Evolutionary conservation across 2,888 invertebrate species (phyloP).

Genomic region (Rutpela maculata): DNA sequence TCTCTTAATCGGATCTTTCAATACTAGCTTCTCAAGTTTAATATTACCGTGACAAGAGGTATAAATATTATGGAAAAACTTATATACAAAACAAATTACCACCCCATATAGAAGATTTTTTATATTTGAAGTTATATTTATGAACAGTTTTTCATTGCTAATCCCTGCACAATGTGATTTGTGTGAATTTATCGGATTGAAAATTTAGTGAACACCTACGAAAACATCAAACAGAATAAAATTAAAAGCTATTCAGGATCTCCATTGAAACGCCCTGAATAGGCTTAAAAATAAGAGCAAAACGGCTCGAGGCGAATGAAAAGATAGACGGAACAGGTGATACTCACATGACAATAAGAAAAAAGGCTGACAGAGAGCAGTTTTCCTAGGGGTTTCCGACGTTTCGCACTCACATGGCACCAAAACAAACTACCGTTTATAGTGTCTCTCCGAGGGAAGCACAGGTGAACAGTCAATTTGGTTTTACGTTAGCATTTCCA

Average conservation of each 20-base stretch:
- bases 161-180: neutral
- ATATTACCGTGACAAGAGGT: too few species aligned
- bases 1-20: too few species aligned
- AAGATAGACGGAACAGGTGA: conserved; percentile 35
- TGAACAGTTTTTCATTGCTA: too few species aligned
- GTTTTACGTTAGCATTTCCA: conserved; percentile 28
- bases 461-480: conserved; percentile 9
- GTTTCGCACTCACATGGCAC: conserved; percentile 36
- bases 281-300: neutral
- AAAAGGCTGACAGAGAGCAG: conserved; percentile 5
- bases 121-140: too few species aligned
- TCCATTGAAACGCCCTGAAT: neutral
- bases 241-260: neutral
- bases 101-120: too few species aligned
- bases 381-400: neutral
- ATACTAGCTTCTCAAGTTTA: too few species aligned
- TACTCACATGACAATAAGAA: conserved; percentile 53
- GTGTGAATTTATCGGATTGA: neutral
- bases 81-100: too few species aligned
- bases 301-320: neutral
- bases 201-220: neutral
- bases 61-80: too few species aligned
- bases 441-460: neutral
- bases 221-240: conserved; percentile 3
- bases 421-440: neutral